phyloP scores from a whole-genome alignment of 2,797 vertebrate genomes.

The Pelobates cultripes region DNA sequence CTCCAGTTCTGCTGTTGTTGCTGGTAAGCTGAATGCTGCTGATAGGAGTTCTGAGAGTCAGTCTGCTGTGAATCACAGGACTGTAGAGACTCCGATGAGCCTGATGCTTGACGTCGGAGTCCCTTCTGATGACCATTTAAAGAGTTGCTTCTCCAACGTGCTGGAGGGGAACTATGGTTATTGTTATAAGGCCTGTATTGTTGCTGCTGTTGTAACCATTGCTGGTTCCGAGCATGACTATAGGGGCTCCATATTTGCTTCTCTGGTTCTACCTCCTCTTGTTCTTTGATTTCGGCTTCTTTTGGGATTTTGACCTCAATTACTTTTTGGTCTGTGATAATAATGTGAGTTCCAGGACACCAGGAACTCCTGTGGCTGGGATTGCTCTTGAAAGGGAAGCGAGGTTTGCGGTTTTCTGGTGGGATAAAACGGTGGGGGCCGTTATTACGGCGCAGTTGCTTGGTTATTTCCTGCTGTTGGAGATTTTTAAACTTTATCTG shows the following conservation, averaged over 20 bases:
- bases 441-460: slow-evolving; percentile 89
- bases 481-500: slow-evolving; percentile 91
- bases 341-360: slow-evolving; percentile 97
- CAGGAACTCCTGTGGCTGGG: slow-evolving; percentile 96
- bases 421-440: slow-evolving; percentile 95
- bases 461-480: slow-evolving; percentile 95
- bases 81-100: slow-evolving; percentile 65
- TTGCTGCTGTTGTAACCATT: slow-evolving; percentile 63
- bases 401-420: slow-evolving; percentile 94
- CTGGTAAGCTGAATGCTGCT: slow-evolving; percentile 73
- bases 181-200: slow-evolving; percentile 63
- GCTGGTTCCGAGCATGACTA: slow-evolving; percentile 75
- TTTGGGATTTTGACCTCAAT: slow-evolving; percentile 92
- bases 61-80: slow-evolving; percentile 69
- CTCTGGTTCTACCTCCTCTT: slow-evolving; percentile 70
- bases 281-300: slow-evolving; percentile 72
- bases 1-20: slow-evolving; percentile 78
- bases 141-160: slow-evolving; percentile 90
- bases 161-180: slow-evolving; percentile 61
- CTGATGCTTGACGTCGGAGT: slow-evolving; percentile 64
- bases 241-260: slow-evolving; percentile 68
- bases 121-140: slow-evolving; percentile 82
- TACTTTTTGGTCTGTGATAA: slow-evolving; percentile 93
- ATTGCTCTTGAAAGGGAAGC: slow-evolving; percentile 98
- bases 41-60: slow-evolving; percentile 77